Base-by-base conservation (phyloP, 2,888 invertebrate species). In the Eupeodes luniger region DNA sequence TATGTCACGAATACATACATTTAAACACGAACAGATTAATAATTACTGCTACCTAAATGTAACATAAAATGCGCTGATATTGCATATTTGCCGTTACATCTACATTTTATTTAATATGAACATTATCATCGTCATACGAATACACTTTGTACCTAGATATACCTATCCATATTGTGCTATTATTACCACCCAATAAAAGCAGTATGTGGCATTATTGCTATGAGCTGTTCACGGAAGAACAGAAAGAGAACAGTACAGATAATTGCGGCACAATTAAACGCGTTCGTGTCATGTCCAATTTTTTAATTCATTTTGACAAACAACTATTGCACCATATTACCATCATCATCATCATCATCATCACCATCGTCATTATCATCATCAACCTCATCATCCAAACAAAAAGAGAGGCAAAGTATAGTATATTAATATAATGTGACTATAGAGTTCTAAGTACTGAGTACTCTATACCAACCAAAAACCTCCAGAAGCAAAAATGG, bases 261-360 rank as follows among this genome's bases (percentile, higher is more conserved):
- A 77, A 85, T 81, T 81, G 81, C 47, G 76, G 64, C 55, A 49
- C 67, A 77, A 85, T 81, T 81, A 85, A 77, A 78, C 77, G 77
- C 77, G 77, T 85, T 81, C 81, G 77, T 77, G 77, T 77, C 81
- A 77, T 77, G 77, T 67, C 72, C 81, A 85, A 72, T 81, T 81
- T 77, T 76, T 78, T 74, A 72, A 81, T 77, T 81, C 61, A 61
- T 61, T 59, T 59, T 55, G 77, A 77, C 61, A 85, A 85, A 72
- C 61, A 74, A 64, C 77, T 59, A 59, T 55, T 70, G 57, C 53
- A 49, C 47, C 34, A 67, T 66, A 27, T 27, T 27, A 27, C 27
- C 27, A 27, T 3, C 51, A 75, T 27, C 81, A 81, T 75, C 61
- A 61, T 19, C 61, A 77, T 64, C 55, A 19, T 19, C 19, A 78